Percentiles rank a stretch among this genome's conserved stretches.
phyloP scores from a whole-genome alignment of 2,888 invertebrate genomes.

The Callosobruchus maculatus region DNA sequence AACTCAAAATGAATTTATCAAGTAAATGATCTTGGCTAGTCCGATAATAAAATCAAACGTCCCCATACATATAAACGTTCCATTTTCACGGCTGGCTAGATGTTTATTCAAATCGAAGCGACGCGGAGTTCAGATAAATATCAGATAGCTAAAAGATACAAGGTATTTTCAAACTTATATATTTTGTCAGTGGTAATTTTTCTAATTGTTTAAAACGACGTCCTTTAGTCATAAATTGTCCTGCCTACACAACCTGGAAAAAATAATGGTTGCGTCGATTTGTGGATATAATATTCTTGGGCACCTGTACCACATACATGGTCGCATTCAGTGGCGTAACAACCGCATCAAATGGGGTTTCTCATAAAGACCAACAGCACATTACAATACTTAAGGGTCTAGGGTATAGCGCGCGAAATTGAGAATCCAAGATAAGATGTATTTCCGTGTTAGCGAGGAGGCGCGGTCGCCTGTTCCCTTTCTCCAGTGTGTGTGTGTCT shows the following conservation, averaged over 20 bases:
- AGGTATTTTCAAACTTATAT: not conserved
- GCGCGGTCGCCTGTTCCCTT: too few relatives aligned
- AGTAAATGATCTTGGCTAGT: not conserved
- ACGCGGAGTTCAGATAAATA: not conserved
- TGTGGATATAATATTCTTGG: constrained; percentile 38
- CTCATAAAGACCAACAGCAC: too few relatives aligned
- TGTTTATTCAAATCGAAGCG: not conserved
- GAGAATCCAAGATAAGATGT: too few relatives aligned
- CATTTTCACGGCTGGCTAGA: not conserved
- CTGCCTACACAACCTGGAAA: constrained; percentile 31
- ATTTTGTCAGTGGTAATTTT: not conserved
- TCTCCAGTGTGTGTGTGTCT: too few relatives aligned
- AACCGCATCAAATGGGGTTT: too few relatives aligned
- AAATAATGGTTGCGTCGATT: constrained; percentile 34
- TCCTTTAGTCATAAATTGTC: constrained; percentile 39
- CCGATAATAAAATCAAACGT: not conserved
- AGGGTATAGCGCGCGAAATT: too few relatives aligned
- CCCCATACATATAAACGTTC: not conserved
- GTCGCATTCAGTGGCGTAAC: not conserved
- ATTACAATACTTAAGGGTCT: too few relatives aligned
- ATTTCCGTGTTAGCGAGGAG: too few relatives aligned
- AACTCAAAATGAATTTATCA: not conserved
- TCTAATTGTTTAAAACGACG: constrained; percentile 20
- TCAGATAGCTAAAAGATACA: not conserved
- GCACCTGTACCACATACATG: constrained; percentile 40